These are phyloP conservation scores for Oscheius sp. DNA, from an alignment of 1,140 invertebrate genomes.

Conservation along the genomic window DNA sequence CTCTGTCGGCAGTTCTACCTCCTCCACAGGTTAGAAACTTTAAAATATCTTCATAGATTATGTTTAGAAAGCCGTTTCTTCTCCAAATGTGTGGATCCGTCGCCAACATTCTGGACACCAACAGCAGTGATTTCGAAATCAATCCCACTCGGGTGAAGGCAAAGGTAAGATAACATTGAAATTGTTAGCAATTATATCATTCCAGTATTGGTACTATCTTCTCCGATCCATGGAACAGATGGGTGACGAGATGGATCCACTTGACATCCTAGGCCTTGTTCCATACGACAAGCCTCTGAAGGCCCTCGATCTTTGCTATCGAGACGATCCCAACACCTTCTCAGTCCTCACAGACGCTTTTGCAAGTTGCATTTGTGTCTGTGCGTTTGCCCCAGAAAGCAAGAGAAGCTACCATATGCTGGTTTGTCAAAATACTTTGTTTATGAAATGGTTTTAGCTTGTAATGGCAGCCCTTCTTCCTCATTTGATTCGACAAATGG, in stretches of 20 bases:
- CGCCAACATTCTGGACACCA: conserved; percentile 82
- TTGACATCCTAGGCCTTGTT: conserved; percentile 90
- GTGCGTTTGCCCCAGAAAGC: conserved; percentile 93
- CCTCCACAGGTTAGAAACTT: conserved; percentile 74
- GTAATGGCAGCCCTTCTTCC: conserved; percentile 92
- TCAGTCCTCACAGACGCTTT: conserved; percentile 83
- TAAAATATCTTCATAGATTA: not conserved
- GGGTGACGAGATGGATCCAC: conserved; percentile 71
- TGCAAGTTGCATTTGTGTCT: conserved; percentile 91
- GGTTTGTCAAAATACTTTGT: conserved; percentile 61
- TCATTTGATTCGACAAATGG: conserved; percentile 87
- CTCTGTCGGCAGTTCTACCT: conserved; percentile 97
- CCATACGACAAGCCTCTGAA: conserved; percentile 91
- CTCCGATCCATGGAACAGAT: conserved; percentile 67
- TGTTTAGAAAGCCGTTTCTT: conserved; percentile 81
- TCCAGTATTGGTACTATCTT: conserved; percentile 80
- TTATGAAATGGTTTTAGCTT: too few relatives aligned
- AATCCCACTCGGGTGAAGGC: conserved; percentile 61
- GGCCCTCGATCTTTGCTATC: conserved; percentile 94
- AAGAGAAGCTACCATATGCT: conserved; percentile 94
- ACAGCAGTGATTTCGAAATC: conserved; percentile 57
- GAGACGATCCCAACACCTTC: conserved; percentile 90
- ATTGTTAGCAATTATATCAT: conserved; percentile 37
- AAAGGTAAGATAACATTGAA: conserved; percentile 34
- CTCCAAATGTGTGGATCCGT: conserved; percentile 96